These are phyloP conservation scores for Macroramphosus scolopax DNA, from an alignment of 2,797 vertebrate species.

Conservation along the genomic window DNA sequence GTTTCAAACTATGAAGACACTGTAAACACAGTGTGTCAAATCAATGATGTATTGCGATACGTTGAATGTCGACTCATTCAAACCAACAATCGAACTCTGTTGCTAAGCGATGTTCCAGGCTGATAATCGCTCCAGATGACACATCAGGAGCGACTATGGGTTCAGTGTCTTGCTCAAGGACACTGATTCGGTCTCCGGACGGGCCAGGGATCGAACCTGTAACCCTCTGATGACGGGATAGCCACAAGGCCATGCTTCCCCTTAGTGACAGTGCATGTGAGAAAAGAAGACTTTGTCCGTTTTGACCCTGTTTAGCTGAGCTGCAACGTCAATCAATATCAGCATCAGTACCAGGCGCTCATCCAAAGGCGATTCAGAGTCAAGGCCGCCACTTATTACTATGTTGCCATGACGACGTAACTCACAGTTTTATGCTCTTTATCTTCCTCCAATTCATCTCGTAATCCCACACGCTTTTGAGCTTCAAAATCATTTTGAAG, in stretches of 20 bases:
- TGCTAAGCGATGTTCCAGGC: too few species aligned
- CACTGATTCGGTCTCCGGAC: too few species aligned
- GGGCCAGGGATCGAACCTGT: too few species aligned
- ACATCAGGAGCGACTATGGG: too few species aligned
- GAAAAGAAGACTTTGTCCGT: constrained; percentile 6
- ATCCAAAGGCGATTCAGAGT: constrained; percentile 47
- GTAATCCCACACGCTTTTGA: constrained; percentile 53
- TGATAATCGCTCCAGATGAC: too few species aligned
- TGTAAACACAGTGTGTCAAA: constrained; percentile 4
- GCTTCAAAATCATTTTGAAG: too few species aligned
- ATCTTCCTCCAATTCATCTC: constrained; percentile 12
- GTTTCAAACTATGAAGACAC: constrained; percentile 19
- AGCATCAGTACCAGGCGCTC: constrained; percentile 36
- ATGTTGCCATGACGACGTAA: constrained; percentile 25
- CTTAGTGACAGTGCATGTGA: neutral
- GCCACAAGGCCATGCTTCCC: too few species aligned
- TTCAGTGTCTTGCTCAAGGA: too few species aligned
- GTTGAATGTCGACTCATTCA: too few species aligned
- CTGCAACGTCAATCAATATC: constrained; percentile 35
- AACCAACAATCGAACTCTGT: too few species aligned
- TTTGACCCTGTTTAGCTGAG: constrained; percentile 14
- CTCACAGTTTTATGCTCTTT: constrained; percentile 24
- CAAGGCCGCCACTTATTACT: constrained; percentile 43
- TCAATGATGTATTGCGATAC: constrained; percentile 9
- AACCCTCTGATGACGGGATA: too few species aligned